Percentiles rank a stretch among this genome's conserved stretches.
phyloP scores from a whole-genome alignment of 2,797 vertebrate species.

The Pseudopleuronectes americanus region DNA sequence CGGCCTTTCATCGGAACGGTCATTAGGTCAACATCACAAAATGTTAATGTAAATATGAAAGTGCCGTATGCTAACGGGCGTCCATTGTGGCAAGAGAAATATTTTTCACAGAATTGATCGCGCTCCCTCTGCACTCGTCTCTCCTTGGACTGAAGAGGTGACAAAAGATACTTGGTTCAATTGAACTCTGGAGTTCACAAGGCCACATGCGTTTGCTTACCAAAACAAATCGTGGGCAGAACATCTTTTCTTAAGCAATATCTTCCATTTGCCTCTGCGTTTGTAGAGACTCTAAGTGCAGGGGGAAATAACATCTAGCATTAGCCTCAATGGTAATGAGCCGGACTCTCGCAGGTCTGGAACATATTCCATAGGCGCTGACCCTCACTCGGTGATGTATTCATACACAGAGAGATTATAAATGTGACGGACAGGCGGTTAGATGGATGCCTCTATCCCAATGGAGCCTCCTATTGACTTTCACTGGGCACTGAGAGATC shows the following conservation, averaged over 20 bases:
- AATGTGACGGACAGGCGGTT: slow-evolving; percentile 24
- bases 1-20: not conserved
- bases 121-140: not conserved
- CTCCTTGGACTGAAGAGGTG: slow-evolving; percentile 2
- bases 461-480: slow-evolving; percentile 54
- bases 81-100: not conserved
- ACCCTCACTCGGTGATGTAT: slow-evolving; percentile 15
- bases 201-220: no score
- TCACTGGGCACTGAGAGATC: slow-evolving; percentile 25
- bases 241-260: not conserved
- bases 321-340: not conserved
- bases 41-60: not conserved
- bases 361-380: slow-evolving; percentile 5
- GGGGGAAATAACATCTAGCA: not conserved
- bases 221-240: no score
- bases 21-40: not conserved
- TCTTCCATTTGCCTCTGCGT: slow-evolving; percentile 10
- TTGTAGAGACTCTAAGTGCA: not conserved
- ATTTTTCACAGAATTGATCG: not conserved
- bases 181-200: not conserved
- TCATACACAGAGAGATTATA: slow-evolving; percentile 10
- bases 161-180: slow-evolving; percentile 20
- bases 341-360: not conserved
- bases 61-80: not conserved
- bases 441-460: slow-evolving; percentile 41